Base-by-base conservation (phyloP, 2,797 vertebrate genomes). In the Streptopelia turtur region DNA sequence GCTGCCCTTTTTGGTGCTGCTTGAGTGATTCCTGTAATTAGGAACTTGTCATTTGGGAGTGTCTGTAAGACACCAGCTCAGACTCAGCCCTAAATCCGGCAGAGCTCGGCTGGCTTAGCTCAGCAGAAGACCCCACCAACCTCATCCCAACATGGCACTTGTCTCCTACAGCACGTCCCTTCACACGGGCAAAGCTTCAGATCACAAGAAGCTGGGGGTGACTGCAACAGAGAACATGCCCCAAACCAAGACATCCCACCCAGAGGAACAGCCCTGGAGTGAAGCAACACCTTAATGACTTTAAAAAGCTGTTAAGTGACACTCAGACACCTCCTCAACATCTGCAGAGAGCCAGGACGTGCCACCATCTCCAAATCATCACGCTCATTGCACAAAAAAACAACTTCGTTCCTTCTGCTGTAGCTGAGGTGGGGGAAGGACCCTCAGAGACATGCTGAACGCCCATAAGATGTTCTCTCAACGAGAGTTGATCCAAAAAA, bases 391-490 rank as follows among this genome's bases (percentile, higher is more conserved):
- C 69, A 16, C 43, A 68, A 59, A 24, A 43, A 4, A 14, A 39
- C 8, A 11, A 0, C 24, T 35, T 35, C 2, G 21, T 31, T 65
- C n/a, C 21, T 35, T 50, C 45, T 81, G 76, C 53, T 11, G 3
- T 2, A 55, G 75, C 45, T 35, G 49, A 71, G 61, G 30, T 56
- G 24, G 64, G 13, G 0, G 0, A 61, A 7, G 52, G 39, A 12
- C 25, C 12, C 30, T 12, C 39, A 72, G 53, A 68, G 55, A 57
- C 0, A 0, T 1, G 2, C 56, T 13, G 43, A 61, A 21, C 10
- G 16, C 7, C 16, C 0, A 1, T 8, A 47, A 71, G 25, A 22
- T 4, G 4, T 9, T 65, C 30, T 49, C 22, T 77, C 15, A 14
- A 3, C 17, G 27, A 33, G 60, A 63, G 8, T 27, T 14, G 14